Evolutionary conservation across 2,888 invertebrate species (phyloP).

Genomic region (Drosophila sordidapex): DNA sequence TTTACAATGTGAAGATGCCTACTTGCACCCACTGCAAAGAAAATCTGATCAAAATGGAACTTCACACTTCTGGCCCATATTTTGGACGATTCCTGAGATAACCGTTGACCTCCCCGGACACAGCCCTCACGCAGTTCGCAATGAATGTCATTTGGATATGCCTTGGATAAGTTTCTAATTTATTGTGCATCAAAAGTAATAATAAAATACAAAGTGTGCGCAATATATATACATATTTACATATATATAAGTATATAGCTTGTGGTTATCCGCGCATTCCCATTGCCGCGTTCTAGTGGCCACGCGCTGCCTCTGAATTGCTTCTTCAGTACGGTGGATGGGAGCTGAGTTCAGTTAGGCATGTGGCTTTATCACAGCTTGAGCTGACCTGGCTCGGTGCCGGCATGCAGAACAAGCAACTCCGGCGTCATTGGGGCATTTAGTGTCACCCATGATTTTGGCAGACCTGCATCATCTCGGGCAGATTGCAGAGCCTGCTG

Average conservation of each 20-base stretch:
- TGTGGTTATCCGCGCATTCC: constrained; percentile 48
- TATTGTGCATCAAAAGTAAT: constrained; percentile 62
- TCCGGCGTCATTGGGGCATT: constrained; percentile 84
- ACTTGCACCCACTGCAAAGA: neutral
- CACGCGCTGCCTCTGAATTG: constrained; percentile 49
- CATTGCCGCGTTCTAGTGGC: constrained; percentile 50
- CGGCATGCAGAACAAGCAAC: constrained; percentile 75
- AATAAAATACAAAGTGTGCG: constrained; percentile 44
- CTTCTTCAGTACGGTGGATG: neutral
- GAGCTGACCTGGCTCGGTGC: constrained; percentile 72
- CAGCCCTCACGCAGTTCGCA: constrained; percentile 44
- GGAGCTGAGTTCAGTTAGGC: constrained; percentile 12
- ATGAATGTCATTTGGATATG: constrained; percentile 76
- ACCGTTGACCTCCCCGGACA: constrained; percentile 12
- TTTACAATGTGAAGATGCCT: too few relatives aligned
- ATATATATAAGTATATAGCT: constrained; percentile 19
- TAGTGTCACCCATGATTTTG: constrained; percentile 79
- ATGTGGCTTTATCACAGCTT: constrained; percentile 54
- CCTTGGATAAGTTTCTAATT: constrained; percentile 73
- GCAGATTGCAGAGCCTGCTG: constrained; percentile 89
- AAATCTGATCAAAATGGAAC: constrained; percentile 11
- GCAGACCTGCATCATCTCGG: constrained; percentile 87
- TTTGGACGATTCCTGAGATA: constrained; percentile 1
- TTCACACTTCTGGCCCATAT: constrained; percentile 23
- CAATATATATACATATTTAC: constrained; percentile 15